Conservation (phyloP, 2,888 invertebrate genomes). For the Drosophila flavopinicola region DNA sequence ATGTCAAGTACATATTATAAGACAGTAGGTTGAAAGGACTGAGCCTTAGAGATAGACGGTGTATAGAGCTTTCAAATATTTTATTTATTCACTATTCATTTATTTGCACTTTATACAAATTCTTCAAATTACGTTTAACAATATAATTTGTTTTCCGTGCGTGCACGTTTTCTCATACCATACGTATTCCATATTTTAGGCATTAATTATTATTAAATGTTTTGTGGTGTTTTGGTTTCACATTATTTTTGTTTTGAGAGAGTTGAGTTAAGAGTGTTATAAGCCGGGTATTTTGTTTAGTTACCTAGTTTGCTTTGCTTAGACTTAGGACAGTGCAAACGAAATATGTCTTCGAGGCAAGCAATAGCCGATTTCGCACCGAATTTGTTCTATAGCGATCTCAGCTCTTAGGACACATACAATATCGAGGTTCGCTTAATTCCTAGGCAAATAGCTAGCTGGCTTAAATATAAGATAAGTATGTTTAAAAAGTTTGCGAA, state of each 20-base stretch:
- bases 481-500: conserved; percentile 42
- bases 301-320: conserved; percentile 50
- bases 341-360: conserved; percentile 6
- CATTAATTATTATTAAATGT: conserved; percentile 27
- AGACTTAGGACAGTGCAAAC: conserved; percentile 24
- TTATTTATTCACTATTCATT: conserved; percentile 72
- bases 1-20: too few relatives aligned
- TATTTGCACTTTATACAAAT: conserved; percentile 59
- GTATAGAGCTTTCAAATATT: conserved; percentile 56
- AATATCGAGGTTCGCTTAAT: conserved; percentile 25
- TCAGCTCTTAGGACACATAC: conserved; percentile 21
- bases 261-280: conserved; percentile 10
- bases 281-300: conserved; percentile 44
- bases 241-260: conserved; percentile 15
- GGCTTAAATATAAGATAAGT: conserved; percentile 43
- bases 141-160: conserved; percentile 34
- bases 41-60: neutral
- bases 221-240: conserved; percentile 36
- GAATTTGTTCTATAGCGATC: conserved; percentile 3
- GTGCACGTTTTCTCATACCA: conserved; percentile 27
- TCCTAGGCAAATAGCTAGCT: conserved; percentile 28
- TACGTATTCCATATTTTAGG: conserved; percentile 11
- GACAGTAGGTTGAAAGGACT: neutral
- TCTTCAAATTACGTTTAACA: conserved; percentile 56
- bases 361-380: neutral